Evolutionary conservation across 2,888 invertebrate genomes (phyloP).

Genomic region (Schrankia costaestrigalis): DNA sequence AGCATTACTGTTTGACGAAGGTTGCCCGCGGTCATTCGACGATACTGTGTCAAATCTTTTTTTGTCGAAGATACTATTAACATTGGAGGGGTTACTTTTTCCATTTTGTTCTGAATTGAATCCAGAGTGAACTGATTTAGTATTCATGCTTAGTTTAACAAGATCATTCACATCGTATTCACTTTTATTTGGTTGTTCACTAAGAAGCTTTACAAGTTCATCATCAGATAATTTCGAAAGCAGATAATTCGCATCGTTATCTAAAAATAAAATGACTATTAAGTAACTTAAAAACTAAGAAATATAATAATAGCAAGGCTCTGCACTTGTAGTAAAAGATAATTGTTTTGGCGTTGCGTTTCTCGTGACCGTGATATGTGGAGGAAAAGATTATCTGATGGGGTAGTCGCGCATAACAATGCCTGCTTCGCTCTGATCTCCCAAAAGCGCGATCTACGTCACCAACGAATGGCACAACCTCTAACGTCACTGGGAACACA

Average conservation of each 20-base stretch:
- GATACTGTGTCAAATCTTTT: conserved; percentile 27
- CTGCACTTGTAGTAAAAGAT: too few species aligned
- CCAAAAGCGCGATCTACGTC: too few species aligned
- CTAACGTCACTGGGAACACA: too few species aligned
- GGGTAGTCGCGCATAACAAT: too few species aligned
- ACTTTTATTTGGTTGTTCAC: conserved; percentile 50
- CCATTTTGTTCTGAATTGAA: conserved; percentile 4
- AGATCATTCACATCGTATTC: conserved; percentile 58
- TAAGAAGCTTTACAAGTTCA: conserved; percentile 58
- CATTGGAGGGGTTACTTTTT: conserved; percentile 11
- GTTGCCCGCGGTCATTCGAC: too few species aligned
- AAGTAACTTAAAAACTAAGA: not conserved
- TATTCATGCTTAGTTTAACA: conserved; percentile 40
- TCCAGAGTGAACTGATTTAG: conserved; percentile 18
- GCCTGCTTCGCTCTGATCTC: too few species aligned
- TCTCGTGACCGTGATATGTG: too few species aligned
- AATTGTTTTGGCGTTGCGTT: too few species aligned
- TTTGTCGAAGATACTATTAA: conserved; percentile 18
- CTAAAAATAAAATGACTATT: conserved; percentile 28
- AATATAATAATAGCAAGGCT: not conserved
- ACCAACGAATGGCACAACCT: too few species aligned
- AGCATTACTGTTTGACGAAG: conserved; percentile 27
- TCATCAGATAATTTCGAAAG: conserved; percentile 65
- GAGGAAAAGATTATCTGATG: too few species aligned
- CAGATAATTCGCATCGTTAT: conserved; percentile 55